Evolutionary conservation across 2,797 vertebrate genomes (phyloP).

Genomic region (Scyliorhinus canicula): DNA sequence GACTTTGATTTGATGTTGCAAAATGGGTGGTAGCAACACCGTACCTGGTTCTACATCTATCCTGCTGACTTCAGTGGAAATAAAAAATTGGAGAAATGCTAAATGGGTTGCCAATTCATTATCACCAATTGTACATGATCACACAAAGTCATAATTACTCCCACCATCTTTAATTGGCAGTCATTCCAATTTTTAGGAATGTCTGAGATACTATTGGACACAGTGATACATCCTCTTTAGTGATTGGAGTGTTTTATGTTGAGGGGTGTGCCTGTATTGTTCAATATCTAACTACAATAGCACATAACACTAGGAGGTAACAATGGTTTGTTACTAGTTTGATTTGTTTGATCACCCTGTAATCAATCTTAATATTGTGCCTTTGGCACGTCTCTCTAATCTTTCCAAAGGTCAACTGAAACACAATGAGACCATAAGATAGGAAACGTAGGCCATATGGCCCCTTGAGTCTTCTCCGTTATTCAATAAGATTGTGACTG

Average conservation of each 20-base stretch:
- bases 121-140: not conserved
- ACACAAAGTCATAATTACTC: not conserved
- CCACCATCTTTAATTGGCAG: not conserved
- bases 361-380: not conserved
- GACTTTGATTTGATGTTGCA: not conserved
- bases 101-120: not conserved
- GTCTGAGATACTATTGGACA: not conserved
- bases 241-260: not conserved
- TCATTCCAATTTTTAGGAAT: not conserved
- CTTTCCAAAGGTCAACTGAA: not conserved
- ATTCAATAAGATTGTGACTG: too few species aligned
- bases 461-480: too few species aligned
- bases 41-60: not conserved
- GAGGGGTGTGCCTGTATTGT: not conserved
- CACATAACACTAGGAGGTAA: not conserved
- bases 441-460: too few species aligned
- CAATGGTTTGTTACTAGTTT: not conserved
- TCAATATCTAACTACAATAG: slow-evolving; percentile 2
- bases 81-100: too few species aligned
- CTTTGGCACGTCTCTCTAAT: not conserved
- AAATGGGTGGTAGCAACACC: not conserved
- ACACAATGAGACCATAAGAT: not conserved
- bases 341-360: not conserved
- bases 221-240: not conserved
- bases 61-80: too few species aligned